Evolutionary conservation across 2,797 vertebrate genomes (phyloP).

Genomic region (Catharus ustulatus): DNA sequence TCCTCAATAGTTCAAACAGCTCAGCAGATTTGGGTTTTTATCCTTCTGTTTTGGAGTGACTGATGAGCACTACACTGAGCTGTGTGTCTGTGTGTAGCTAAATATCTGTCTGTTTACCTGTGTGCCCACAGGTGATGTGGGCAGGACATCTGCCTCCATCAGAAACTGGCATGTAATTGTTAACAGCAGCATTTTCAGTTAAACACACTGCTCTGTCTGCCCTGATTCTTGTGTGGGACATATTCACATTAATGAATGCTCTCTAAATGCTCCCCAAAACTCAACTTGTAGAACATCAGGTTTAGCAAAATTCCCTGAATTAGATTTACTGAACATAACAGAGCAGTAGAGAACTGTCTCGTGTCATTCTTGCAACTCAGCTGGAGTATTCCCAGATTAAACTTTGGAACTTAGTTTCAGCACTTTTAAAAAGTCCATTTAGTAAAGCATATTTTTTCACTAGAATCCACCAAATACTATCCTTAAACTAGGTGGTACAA

Average conservation of each 20-base stretch:
- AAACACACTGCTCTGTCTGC: not conserved
- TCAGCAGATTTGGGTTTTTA: not conserved
- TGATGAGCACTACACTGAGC: not conserved
- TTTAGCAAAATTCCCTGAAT: not conserved
- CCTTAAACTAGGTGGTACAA: not conserved
- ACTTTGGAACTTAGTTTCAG: not conserved
- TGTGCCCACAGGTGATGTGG: not conserved
- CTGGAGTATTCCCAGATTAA: not conserved
- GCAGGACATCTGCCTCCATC: not conserved
- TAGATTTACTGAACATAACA: not conserved
- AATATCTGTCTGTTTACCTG: not conserved
- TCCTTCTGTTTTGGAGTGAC: not conserved
- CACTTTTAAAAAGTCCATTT: not conserved
- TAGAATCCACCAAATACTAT: not conserved
- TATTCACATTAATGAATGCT: not conserved
- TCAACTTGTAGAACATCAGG: not conserved
- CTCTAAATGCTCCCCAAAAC: not conserved
- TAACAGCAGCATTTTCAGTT: not conserved
- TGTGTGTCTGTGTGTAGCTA: too few species aligned
- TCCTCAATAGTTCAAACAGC: not conserved
- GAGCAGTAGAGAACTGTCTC: not conserved
- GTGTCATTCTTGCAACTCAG: not conserved
- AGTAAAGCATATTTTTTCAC: rapidly evolving
- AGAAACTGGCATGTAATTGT: not conserved
- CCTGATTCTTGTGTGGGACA: not conserved